Base-by-base conservation (phyloP, 2,113 vertebrate genomes). In the Labeo rohita region DNA sequence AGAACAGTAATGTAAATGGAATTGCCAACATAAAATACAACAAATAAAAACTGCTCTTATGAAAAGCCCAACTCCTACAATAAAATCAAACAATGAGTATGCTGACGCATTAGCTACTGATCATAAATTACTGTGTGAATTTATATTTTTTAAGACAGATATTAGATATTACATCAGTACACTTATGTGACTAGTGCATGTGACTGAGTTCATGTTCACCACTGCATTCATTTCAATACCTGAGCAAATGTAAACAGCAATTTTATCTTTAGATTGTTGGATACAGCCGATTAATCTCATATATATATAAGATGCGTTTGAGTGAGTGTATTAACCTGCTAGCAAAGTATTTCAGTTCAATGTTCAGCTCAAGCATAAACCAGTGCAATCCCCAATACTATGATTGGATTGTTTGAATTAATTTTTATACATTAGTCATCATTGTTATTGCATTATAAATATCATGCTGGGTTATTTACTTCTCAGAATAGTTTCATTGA, bases 231-330 rank as follows among this genome's bases (percentile, higher is more conserved):
- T 4, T 45, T 73, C 16, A 72, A 45, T 73, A 18, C 10, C 9
- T 11, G 7, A 16, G 68, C 34, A 72, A 72, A 72, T 72, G 36
- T 72, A 72, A 72, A 39, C 68, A 45, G 68, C 34, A 72, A 21
- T 43, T 10, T 43, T 72, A 39, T 72, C 1, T 39, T 39, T 7
- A 34, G 43, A 4, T 45, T 45, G 9, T n/a, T 73, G 9, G 70
- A 73, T 45, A 73, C 70, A 73, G 39, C 18, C n/a, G 18, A 73
- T 73, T 73, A 73, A 73, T 73, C 70, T 73, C 39, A 73, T 13
- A 66, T 36, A 34, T 72, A 45, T 10, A 63, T 63, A 28, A 47
- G 0, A 73, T 73, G 43, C 0, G 0, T 47, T n/a, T 45, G 18
- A 73, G 39, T 21, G 39, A 72, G 68, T 4, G 4, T 11, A 72